Evolutionary conservation across 2,113 vertebrate genomes (phyloP), one percentile per base, ranked within the genome.

Genomic region (Platichthys stellatus): DNA sequence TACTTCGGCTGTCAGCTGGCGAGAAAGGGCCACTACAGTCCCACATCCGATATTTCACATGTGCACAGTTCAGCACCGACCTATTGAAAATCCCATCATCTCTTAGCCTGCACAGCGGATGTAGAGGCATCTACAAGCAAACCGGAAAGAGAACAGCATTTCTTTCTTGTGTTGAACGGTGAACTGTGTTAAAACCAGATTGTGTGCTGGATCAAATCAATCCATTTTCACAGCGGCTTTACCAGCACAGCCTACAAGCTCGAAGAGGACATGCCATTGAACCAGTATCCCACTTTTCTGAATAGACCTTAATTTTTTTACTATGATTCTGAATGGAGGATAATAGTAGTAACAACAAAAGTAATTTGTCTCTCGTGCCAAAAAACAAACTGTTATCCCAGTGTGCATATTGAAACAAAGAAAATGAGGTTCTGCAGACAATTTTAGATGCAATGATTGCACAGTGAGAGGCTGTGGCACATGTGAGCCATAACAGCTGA

Each of bases 161-260:
- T 60, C 31, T 64, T 2, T 62, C 61, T 28, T 65, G 57, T 24
- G 40, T 1, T 78, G 31, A 72, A 75, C 45, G 61, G 40, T 66
- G 59, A 78, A 72, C 59, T 56, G 35, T 53, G 77, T 59, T 59
- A 28, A 80, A 56, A 67, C 24, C 54, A 63, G 53, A 72, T 11
- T 65, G 74, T 45, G 51, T 31, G 61, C 72, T 60, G 74, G 74
- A 78, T 83, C 64, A 73, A 70, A 78, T 84, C 72, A 81, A 65
- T 81, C 77, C 65, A 72, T 85, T 81, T 80, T 85, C 68, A 83
- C 77, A 81, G 71, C 59, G 40, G 76, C 87, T 81, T 88, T 68
- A 64, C 57, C 26, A 24, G 54, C 69, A 23, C 61, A 72, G 65
- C 72, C 51, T 65, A 43, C 57, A 64, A 82, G 38, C 49, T 45